Evolutionary conservation across 2,888 invertebrate species (phyloP), one percentile per base, ranked within the genome.

Genomic region (Dryadula phaetusa): DNA sequence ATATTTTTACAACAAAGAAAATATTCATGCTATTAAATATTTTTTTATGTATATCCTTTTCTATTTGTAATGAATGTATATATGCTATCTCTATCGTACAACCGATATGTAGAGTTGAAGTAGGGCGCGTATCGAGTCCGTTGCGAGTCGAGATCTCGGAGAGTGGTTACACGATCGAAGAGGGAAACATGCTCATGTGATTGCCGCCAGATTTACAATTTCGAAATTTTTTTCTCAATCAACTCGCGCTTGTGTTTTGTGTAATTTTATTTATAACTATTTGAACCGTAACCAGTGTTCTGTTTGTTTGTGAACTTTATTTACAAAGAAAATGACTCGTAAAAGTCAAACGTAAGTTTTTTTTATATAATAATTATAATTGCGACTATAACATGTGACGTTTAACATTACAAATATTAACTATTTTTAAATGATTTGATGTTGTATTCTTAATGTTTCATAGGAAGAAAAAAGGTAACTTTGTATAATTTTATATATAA

Each of bases 161-260:
- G 90, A 91, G 91, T 85, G 85, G 85, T 83, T 83, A 87, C 80
- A 88, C 91, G 88, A 86, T 86, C 87, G 85, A 84, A 83, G 82
- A 87, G 88, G 83, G 85, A 86, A 87, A 80, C 84, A 87, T 89
- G 89, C 86, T 88, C 86, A 85, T 89, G 86, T 90, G 86, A 79
- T 90, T 88, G 82, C 88, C 92, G 92, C 89, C 88, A 86, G 88
- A 84, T 80, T 78, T 78, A 76, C 76, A 78, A 76, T 79, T 81
- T 80, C 78, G 77, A 83, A 80, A 77, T 76, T 76, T 81, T 79
- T 79, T 80, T 84, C 67, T 83, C 67, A 71, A 67, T 77, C 67
- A 61, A 75, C 65, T 71, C 69, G 74, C 78, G 79, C 76, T 32
- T 79, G 85, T 87, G 84, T 74, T 79, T 81, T 72, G 82, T 84